Percentiles rank a stretch among this genome's conserved stretches.
Conservation (phyloP, 2,888 invertebrate genomes). For the Phragmatobia fuliginosa region DNA sequence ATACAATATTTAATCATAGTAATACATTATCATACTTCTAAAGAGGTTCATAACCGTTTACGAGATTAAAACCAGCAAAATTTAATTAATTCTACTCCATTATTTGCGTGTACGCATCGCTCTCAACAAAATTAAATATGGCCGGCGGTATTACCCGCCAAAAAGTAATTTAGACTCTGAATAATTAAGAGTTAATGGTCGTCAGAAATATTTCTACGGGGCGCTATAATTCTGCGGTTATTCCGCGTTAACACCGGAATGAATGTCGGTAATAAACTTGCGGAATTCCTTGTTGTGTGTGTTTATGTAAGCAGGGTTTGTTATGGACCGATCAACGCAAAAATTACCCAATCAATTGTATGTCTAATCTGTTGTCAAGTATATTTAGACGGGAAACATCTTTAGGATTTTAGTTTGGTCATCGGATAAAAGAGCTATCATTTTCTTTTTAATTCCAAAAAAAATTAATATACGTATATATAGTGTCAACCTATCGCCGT, state of each 20-base stretch:
- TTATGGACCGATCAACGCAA: too few species aligned
- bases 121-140: conserved; percentile 47
- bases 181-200: conserved; percentile 51
- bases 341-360: background rate
- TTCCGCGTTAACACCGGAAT: conserved; percentile 29
- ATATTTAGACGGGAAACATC: too few species aligned
- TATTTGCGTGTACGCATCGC: conserved; percentile 35
- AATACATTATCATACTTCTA: background rate
- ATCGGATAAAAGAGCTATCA: too few species aligned
- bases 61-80: conserved; percentile 20
- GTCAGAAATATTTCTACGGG: conserved; percentile 31
- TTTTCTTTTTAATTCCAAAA: too few species aligned
- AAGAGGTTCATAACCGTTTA: background rate
- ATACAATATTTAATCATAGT: background rate
- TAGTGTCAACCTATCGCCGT: too few species aligned
- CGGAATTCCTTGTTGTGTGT: conserved; percentile 3
- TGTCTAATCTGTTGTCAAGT: too few species aligned
- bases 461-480: too few species aligned
- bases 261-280: conserved; percentile 9
- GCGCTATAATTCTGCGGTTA: conserved; percentile 30
- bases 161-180: conserved; percentile 49
- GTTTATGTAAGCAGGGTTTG: background rate
- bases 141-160: conserved; percentile 38
- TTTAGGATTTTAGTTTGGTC: too few species aligned
- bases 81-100: conserved; percentile 39